A percentile compares a stretch with the other conserved stretches of the same genome.
These are phyloP conservation scores for Junonia oenone DNA, from an alignment of 2,888 invertebrate genomes.

Conservation along the genomic window DNA sequence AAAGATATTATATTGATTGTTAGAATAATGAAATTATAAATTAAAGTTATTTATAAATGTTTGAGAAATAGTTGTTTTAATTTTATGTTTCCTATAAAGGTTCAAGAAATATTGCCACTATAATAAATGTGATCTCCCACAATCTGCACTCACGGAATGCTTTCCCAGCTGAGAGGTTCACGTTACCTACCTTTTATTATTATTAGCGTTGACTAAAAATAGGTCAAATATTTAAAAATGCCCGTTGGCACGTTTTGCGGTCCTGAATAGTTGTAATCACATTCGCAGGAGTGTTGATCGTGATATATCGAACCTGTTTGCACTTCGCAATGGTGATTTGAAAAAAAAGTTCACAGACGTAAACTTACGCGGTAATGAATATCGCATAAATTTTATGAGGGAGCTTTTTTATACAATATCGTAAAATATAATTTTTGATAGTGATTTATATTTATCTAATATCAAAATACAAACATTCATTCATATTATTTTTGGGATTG, in stretches of 20 bases:
- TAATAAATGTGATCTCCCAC: slow-evolving; percentile 36
- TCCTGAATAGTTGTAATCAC: slow-evolving; percentile 56
- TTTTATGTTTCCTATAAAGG: background rate
- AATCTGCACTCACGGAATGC: slow-evolving; percentile 40
- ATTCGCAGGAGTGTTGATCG: slow-evolving; percentile 42
- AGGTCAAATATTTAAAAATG: slow-evolving; percentile 75
- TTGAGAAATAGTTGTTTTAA: too few species aligned
- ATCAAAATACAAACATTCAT: too few species aligned
- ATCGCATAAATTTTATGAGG: too few species aligned
- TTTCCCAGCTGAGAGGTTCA: slow-evolving; percentile 66
- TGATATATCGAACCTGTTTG: slow-evolving; percentile 13
- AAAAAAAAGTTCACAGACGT: too few species aligned
- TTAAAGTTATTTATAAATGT: too few species aligned
- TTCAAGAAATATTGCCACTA: slow-evolving; percentile 40
- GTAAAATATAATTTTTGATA: too few species aligned
- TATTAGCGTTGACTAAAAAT: slow-evolving; percentile 75
- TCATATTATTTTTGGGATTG: too few species aligned
- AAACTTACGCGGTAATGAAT: too few species aligned
- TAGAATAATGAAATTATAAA: background rate
- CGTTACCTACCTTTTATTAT: slow-evolving; percentile 76
- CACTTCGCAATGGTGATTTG: background rate
- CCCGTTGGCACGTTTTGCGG: slow-evolving; percentile 62
- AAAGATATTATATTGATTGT: background rate
- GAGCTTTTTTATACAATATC: too few species aligned
- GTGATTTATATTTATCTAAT: too few species aligned